Conservation (phyloP, 2,888 invertebrate genomes). For the Erebia aethiops region DNA sequence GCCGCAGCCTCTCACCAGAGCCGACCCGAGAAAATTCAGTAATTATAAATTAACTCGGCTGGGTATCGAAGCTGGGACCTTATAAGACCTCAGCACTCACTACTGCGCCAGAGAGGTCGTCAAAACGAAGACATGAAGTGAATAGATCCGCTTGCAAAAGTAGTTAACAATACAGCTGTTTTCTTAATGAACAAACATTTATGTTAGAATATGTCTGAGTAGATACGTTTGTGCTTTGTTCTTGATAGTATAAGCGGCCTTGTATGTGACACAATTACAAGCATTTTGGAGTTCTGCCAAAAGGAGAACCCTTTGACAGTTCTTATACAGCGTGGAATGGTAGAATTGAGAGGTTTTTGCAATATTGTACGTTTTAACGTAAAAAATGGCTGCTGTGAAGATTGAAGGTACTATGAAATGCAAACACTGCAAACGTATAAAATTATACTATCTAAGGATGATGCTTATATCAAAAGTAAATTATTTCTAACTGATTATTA, state of each 20-base stretch:
- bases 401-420: too few relatives aligned
- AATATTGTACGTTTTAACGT: not conserved
- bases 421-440: too few relatives aligned
- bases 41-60: too few relatives aligned
- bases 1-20: too few relatives aligned
- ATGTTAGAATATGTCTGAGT: not conserved
- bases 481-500: too few relatives aligned
- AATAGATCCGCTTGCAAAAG: not conserved
- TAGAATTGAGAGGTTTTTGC: not conserved
- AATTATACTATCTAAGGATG: too few relatives aligned
- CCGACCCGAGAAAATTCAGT: too few relatives aligned
- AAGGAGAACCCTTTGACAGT: not conserved
- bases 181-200: not conserved
- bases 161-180: not conserved
- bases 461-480: too few relatives aligned
- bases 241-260: not conserved
- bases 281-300: conserved; percentile 6
- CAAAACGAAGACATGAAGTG: not conserved
- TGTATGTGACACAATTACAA: conserved; percentile 8
- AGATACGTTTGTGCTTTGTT: not conserved
- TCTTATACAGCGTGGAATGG: not conserved
- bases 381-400: not conserved
- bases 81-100: too few relatives aligned
- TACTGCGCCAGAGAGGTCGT: not conserved
- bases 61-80: too few relatives aligned